These are phyloP conservation scores for Astropecten irregularis DNA, from an alignment of 53 echinoderm and acorn worm species.

Conservation along the genomic window DNA sequence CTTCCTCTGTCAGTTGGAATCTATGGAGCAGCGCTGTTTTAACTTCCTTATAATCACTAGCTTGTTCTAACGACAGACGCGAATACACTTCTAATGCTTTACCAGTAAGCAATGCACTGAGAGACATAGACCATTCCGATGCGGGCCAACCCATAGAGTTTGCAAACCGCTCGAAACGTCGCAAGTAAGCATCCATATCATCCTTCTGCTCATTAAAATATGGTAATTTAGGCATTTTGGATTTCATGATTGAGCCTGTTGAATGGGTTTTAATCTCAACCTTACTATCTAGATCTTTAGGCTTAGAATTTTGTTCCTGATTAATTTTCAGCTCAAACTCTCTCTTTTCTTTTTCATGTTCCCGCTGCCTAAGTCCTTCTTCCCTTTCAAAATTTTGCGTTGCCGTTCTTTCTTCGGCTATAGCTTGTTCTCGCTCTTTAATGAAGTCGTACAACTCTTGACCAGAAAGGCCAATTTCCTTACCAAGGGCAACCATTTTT, in stretches of 20 bases:
- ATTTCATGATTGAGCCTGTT: not conserved
- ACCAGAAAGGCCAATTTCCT: not conserved
- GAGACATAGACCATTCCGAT: conserved; percentile 51
- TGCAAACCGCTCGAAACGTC: conserved; percentile 68
- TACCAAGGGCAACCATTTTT: conserved; percentile 2
- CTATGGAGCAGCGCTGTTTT: conserved; percentile 48
- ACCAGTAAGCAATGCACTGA: conserved; percentile 64
- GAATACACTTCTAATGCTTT: conserved; percentile 68
- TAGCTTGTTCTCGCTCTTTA: not conserved
- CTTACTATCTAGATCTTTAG: not conserved
- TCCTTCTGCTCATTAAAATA: conserved; percentile 67
- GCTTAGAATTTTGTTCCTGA: conserved; percentile 6
- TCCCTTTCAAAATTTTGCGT: not conserved
- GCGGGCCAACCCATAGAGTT: conserved; percentile 38
- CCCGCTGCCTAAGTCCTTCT: not conserved
- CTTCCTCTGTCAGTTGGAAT: conserved; percentile 62
- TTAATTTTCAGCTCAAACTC: conserved; percentile 1
- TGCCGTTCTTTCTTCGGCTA: not conserved
- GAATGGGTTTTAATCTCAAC: not conserved
- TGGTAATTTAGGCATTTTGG: conserved; percentile 62
- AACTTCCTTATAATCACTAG: conserved; percentile 35
- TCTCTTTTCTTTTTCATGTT: conserved; percentile 1
- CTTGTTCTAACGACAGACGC: conserved; percentile 44
- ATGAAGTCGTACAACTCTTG: not conserved
- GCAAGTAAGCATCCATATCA: conserved; percentile 68